Evolutionary conservation across 2,888 invertebrate genomes (phyloP), one percentile per base, ranked within the genome.

Genomic region (Brachyopa scutellaris): DNA sequence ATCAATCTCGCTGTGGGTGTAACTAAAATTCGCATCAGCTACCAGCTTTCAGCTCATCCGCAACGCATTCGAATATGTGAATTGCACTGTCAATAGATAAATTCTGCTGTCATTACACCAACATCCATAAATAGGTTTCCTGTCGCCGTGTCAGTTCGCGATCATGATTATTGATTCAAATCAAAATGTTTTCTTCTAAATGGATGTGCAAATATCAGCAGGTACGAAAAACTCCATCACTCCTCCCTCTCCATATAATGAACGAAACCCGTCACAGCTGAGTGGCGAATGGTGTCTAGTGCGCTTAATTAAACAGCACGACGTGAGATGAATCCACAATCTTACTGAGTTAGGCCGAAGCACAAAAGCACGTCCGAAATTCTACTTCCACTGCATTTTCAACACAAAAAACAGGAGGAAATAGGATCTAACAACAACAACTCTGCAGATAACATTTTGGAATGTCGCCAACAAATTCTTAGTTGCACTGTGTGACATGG

Each of bases 261-360:
- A 66, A 69, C 73, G 64, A 31, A 64, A 66, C 72, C 72, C 73
- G 66, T 42, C 59, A 57, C 61, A 36, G 19, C 15, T 55, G 55
- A 51, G 59, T 61, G 62, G 49, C 64, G 40, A 33, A 33, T 40
- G 33, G 49, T 64, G 62, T 38, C 77, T 62, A 57, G 78, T 62
- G 42, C 42, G 49, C 78, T 78, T 78, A 78, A 78, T 78, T 78
- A 78, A 78, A 78, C 67, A 76, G 59, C 40, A 51, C 45, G 45
- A 64, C 66, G 73, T 78, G 73, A 78, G 72, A 21, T 66, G 78
- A 51, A 73, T 78, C 36, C 53, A 53, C 57, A 64, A 78, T 45
- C 57, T 17, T 11, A 26, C 33, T 33, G 45, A 26, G 77, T 49
- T 70, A 26, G 61, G 69, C 17, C 23, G 62, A 55, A 15, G 1